Evolutionary conservation across 2,113 vertebrate genomes (phyloP).

Genomic region (Syngnathoides biaculeatus): DNA sequence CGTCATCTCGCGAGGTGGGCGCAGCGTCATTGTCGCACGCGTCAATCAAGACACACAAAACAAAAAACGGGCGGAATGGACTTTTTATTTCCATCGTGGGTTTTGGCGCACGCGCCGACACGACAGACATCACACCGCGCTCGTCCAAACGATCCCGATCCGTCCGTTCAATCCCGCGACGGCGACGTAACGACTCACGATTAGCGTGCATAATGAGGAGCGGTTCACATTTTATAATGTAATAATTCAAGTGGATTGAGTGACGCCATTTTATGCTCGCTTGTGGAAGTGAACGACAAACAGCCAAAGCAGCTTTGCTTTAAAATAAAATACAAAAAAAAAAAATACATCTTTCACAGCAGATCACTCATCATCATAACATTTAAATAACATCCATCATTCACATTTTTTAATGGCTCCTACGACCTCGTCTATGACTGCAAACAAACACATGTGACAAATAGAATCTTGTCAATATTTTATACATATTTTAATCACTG

Average conservation of each 20-base stretch:
- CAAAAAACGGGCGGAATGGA: slow-evolving; percentile 49
- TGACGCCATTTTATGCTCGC: neutral
- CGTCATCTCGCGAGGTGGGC: slow-evolving; percentile 54
- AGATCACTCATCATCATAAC: neutral
- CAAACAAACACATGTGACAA: neutral
- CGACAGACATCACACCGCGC: slow-evolving; percentile 35
- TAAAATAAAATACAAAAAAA: no score
- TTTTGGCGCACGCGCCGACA: slow-evolving; percentile 30
- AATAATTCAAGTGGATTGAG: slow-evolving; percentile 30
- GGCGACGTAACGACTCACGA: slow-evolving; percentile 22
- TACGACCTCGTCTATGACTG: neutral
- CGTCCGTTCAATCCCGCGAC: slow-evolving; percentile 24
- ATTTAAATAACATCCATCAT: neutral
- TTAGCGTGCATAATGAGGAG: slow-evolving; percentile 42
- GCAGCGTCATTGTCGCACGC: slow-evolving; percentile 55
- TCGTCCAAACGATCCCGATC: slow-evolving; percentile 54
- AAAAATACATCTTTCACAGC: neutral
- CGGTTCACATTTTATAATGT: slow-evolving; percentile 30
- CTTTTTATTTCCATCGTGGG: slow-evolving; percentile 59
- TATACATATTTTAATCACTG: neutral
- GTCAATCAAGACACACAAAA: slow-evolving; percentile 42
- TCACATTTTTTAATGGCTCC: neutral
- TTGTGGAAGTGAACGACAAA: neutral
- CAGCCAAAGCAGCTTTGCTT: slow-evolving; percentile 19
- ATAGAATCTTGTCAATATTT: neutral